phyloP scores from a whole-genome alignment of 2,113 vertebrate species.

The Morphnarchus princeps region DNA sequence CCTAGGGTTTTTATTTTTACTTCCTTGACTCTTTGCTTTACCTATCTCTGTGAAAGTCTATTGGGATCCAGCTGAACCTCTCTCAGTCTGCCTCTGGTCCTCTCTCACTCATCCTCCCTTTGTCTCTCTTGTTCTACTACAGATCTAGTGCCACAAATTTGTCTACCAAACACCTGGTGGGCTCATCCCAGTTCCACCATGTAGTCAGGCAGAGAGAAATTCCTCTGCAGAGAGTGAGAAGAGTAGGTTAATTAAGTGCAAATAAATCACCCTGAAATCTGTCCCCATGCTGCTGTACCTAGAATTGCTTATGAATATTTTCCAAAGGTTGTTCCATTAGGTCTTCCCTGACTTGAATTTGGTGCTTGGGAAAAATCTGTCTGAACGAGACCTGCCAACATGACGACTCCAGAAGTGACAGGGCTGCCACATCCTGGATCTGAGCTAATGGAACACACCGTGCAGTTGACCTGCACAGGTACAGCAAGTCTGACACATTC shows the following conservation, averaged over 20 bases:
- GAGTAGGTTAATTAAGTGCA: background rate
- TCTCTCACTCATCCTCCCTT: background rate
- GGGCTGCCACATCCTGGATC: background rate
- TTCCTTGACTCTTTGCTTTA: background rate
- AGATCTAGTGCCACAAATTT: background rate
- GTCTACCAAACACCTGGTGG: background rate
- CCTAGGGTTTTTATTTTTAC: background rate
- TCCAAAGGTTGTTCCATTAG: background rate
- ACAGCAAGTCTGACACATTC: background rate
- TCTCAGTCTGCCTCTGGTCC: background rate
- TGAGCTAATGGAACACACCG: background rate
- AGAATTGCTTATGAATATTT: background rate
- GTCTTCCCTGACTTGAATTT: background rate
- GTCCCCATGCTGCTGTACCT: background rate
- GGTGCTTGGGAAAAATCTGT: background rate
- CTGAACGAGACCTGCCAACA: background rate
- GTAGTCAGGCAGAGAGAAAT: background rate
- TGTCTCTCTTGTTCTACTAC: background rate
- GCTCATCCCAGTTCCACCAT: background rate
- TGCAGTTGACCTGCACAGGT: background rate
- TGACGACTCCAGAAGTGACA: background rate
- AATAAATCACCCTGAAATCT: background rate
- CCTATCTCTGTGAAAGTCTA: background rate
- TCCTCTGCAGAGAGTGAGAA: background rate
- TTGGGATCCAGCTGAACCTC: background rate